Evolutionary conservation across 2,888 invertebrate species (phyloP).

Genomic region (Nomada ferruginata): DNA sequence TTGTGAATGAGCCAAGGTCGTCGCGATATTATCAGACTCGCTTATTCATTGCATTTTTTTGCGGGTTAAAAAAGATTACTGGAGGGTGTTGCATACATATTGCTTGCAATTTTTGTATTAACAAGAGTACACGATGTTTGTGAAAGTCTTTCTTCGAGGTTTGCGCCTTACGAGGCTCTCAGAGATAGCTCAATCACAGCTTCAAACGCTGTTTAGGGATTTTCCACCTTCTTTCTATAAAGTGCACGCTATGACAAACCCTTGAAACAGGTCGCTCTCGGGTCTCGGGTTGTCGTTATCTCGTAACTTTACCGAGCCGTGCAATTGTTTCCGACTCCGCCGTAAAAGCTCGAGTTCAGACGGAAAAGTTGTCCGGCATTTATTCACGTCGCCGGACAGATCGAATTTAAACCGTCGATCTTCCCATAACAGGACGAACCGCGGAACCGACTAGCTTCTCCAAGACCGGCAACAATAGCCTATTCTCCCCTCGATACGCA

Average conservation of each 20-base stretch:
- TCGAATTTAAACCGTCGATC: slow-evolving; percentile 60
- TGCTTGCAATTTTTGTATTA: neutral
- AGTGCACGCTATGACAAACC: neutral
- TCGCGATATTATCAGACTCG: slow-evolving; percentile 56
- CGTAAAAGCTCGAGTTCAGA: slow-evolving; percentile 39
- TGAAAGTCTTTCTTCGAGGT: neutral
- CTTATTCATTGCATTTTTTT: slow-evolving; percentile 24
- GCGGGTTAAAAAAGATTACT: neutral
- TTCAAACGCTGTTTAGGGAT: too few relatives aligned
- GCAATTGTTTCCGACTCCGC: slow-evolving; percentile 39
- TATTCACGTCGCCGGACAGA: slow-evolving; percentile 53
- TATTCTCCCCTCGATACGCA: slow-evolving; percentile 41
- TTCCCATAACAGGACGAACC: slow-evolving; percentile 44
- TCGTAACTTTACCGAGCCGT: neutral
- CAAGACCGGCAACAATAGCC: slow-evolving; percentile 51
- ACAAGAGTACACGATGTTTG: too few relatives aligned
- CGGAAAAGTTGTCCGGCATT: slow-evolving; percentile 39
- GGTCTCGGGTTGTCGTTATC: too few relatives aligned
- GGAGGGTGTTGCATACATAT: neutral
- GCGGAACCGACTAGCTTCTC: slow-evolving; percentile 17
- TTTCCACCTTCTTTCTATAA: too few relatives aligned
- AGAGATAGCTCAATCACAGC: too few relatives aligned
- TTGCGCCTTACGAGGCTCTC: too few relatives aligned
- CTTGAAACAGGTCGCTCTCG: too few relatives aligned
- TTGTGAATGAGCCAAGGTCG: slow-evolving; percentile 69